Evolutionary conservation across 2,888 invertebrate genomes (phyloP).

Genomic region (Nomada lathburiana): DNA sequence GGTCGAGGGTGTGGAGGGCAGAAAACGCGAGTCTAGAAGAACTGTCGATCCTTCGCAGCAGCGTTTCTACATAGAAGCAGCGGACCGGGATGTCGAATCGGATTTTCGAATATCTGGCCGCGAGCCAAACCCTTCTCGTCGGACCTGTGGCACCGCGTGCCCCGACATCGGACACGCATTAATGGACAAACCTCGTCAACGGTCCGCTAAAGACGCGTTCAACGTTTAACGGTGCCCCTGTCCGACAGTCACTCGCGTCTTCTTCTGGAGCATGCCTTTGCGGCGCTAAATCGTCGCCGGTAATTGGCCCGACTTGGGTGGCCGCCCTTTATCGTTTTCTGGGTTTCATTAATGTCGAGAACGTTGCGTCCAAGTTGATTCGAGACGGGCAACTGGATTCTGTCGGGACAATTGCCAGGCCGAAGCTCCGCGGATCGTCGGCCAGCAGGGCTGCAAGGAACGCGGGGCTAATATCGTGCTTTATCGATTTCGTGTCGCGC

Average conservation of each 20-base stretch:
- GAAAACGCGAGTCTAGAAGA: not conserved
- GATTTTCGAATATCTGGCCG: conserved; percentile 68
- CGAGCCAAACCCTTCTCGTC: conserved; percentile 54
- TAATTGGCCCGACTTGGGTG: conserved; percentile 44
- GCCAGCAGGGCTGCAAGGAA: conserved; percentile 36
- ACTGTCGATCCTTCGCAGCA: not conserved
- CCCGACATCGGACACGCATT: conserved; percentile 69
- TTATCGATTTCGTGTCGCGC: conserved; percentile 70
- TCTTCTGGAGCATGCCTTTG: conserved; percentile 46
- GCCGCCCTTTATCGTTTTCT: not conserved
- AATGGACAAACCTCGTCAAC: conserved; percentile 72
- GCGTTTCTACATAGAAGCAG: not conserved
- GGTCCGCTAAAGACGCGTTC: conserved; percentile 58
- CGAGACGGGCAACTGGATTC: not conserved
- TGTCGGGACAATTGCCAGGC: not conserved
- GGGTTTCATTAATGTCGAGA: too few relatives aligned
- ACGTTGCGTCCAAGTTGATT: too few relatives aligned
- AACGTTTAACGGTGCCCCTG: conserved; percentile 61
- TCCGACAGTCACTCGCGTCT: conserved; percentile 19
- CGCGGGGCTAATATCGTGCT: conserved; percentile 67
- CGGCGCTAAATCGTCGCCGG: conserved; percentile 27
- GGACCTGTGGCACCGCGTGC: conserved; percentile 28
- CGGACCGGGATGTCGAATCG: conserved; percentile 31
- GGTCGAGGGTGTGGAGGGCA: not conserved
- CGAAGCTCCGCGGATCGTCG: conserved; percentile 1